Evolutionary conservation across 1,140 invertebrate species (phyloP).

Genomic region (Zaprionus inermis): DNA sequence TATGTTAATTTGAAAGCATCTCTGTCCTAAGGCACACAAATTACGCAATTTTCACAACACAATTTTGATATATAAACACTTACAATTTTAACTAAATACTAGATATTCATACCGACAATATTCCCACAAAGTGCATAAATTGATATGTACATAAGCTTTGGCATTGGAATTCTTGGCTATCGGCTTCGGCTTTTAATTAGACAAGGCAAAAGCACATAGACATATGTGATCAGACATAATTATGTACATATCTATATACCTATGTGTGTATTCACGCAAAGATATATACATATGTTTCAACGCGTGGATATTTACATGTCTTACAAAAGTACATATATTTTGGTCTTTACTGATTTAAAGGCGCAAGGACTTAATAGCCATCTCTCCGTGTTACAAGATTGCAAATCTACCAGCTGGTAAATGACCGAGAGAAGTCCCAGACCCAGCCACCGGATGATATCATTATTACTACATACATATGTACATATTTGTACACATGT

Average conservation of each 20-base stretch:
- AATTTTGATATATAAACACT: not conserved
- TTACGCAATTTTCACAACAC: not conserved
- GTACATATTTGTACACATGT: not conserved
- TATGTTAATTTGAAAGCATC: not conserved
- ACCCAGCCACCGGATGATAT: conserved; percentile 24
- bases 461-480: conserved; percentile 11
- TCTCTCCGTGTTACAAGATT: conserved; percentile 1
- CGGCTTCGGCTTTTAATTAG: not conserved
- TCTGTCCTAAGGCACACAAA: not conserved
- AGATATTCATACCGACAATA: not conserved
- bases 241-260: not conserved
- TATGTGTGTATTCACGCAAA: not conserved
- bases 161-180: conserved; percentile 5
- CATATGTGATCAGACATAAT: not conserved
- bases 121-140: not conserved
- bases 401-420: not conserved
- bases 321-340: conserved; percentile 3
- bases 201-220: not conserved
- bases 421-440: not conserved
- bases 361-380: not conserved
- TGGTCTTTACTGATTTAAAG: not conserved
- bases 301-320: not conserved
- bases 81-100: no score
- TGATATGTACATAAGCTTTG: not conserved
- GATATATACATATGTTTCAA: not conserved